Percentiles rank a stretch among this genome's conserved stretches.
Conservation (phyloP, 1,140 invertebrate species). For the Gryon sp. region DNA sequence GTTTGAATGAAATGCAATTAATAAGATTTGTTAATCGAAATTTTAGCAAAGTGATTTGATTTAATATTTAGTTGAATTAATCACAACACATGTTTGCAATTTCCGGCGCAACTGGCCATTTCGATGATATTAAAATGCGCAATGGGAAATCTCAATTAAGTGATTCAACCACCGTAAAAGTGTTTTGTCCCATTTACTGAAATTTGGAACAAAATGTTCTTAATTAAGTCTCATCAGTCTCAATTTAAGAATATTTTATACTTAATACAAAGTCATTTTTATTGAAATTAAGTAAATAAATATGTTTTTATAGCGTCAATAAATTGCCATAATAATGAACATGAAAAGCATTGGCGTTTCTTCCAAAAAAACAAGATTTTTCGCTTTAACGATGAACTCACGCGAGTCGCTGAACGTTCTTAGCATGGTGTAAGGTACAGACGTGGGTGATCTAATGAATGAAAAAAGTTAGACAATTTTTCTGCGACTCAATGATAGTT, state of each 20-base stretch:
- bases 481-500: constrained; percentile 32
- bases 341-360: constrained; percentile 37
- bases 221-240: too few relatives aligned
- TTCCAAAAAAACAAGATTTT: constrained; percentile 41
- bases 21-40: too few relatives aligned
- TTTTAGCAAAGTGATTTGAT: too few relatives aligned
- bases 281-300: too few relatives aligned
- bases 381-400: constrained; percentile 41
- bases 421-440: constrained; percentile 17
- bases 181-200: too few relatives aligned
- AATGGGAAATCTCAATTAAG: constrained; percentile 33
- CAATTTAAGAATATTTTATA: too few relatives aligned
- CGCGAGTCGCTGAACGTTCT: constrained; percentile 29
- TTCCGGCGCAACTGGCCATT: constrained; percentile 21
- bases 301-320: too few relatives aligned
- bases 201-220: too few relatives aligned
- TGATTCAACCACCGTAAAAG: constrained; percentile 25
- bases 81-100: background rate
- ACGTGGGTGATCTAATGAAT: constrained; percentile 55
- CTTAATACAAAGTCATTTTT: too few relatives aligned
- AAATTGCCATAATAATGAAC: too few relatives aligned
- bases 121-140: constrained; percentile 24
- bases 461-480: constrained; percentile 43
- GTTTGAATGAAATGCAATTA: too few relatives aligned
- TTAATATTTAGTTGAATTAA: constrained; percentile 7